Percentiles rank a stretch among this genome's conserved stretches.
These are phyloP conservation scores for Atta cephalotes DNA, from an alignment of 1,140 invertebrate genomes.

Conservation along the genomic window DNA sequence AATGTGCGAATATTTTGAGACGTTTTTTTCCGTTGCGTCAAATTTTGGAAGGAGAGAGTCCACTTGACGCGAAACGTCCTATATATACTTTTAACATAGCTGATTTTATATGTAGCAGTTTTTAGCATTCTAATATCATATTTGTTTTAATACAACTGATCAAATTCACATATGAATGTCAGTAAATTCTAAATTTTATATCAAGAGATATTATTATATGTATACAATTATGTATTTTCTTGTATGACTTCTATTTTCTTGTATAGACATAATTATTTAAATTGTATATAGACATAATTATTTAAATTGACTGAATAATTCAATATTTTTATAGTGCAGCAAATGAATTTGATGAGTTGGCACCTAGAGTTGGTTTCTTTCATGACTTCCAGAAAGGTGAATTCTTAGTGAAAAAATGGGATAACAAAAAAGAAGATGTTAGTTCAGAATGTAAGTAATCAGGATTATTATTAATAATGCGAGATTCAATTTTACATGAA, in stretches of 20 bases:
- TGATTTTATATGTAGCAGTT: too few relatives aligned
- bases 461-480: conserved; percentile 34
- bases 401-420: conserved; percentile 95
- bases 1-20: too few relatives aligned
- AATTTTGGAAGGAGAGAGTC: too few relatives aligned
- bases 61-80: too few relatives aligned
- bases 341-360: conserved; percentile 87
- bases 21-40: too few relatives aligned
- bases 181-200: not conserved
- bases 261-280: not conserved
- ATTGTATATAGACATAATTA: not conserved
- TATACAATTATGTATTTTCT: not conserved
- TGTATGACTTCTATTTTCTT: not conserved
- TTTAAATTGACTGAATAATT: conserved; percentile 17
- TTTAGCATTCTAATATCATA: too few relatives aligned
- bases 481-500: not conserved
- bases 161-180: too few relatives aligned
- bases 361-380: conserved; percentile 95
- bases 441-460: conserved; percentile 82
- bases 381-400: conserved; percentile 94
- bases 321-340: conserved; percentile 85
- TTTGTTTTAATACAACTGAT: too few relatives aligned
- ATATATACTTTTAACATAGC: too few relatives aligned
- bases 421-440: conserved; percentile 90
- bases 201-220: not conserved